These are phyloP conservation scores for Sapayoa aenigma DNA, from an alignment of 2,113 vertebrate species.

Conservation along the genomic window DNA sequence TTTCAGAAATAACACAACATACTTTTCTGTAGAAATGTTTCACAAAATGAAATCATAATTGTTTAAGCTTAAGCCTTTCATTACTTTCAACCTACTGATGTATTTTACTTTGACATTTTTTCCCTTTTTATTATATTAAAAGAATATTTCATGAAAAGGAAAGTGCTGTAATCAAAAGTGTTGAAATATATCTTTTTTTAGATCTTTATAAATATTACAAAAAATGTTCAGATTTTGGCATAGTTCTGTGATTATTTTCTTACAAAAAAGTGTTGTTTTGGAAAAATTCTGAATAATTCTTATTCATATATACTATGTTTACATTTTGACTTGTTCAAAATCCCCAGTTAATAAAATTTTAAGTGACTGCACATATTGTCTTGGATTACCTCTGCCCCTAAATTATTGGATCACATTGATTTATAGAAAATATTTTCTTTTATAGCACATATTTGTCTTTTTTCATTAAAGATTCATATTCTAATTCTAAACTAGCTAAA, in stretches of 20 bases:
- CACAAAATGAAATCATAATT: background rate
- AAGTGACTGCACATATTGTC: background rate
- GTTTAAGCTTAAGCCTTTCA: background rate
- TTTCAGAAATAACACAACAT: background rate
- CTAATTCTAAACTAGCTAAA: background rate
- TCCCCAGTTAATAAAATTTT: background rate
- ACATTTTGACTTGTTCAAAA: background rate
- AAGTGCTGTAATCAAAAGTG: background rate
- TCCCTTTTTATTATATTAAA: background rate
- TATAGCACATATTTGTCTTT: background rate
- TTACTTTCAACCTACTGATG: background rate
- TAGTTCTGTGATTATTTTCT: background rate
- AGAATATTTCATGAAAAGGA: background rate
- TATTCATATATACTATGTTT: background rate
- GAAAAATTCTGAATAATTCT: background rate
- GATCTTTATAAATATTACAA: background rate
- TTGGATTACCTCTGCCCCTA: background rate
- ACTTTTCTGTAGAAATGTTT: background rate
- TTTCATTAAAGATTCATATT: background rate
- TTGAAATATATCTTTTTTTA: background rate
- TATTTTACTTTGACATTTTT: background rate
- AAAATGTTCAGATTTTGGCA: background rate
- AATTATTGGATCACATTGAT: background rate
- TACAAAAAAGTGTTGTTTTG: background rate
- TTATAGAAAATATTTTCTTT: background rate